Evolutionary conservation across 2,113 vertebrate genomes (phyloP).

Genomic region (Melanerpes formicivorus): DNA sequence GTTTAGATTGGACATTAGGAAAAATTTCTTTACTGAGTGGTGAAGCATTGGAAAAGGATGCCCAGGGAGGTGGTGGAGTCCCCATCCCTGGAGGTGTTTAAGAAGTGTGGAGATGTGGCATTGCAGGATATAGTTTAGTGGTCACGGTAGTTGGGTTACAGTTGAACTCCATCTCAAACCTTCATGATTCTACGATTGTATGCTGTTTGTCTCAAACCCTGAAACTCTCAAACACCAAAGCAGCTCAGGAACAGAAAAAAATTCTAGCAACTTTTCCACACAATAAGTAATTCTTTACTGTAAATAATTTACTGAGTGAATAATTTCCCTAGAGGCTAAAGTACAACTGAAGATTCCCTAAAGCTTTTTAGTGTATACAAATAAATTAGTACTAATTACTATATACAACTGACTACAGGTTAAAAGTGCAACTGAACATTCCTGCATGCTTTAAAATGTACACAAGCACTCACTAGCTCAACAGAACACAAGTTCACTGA

Average conservation of each 20-base stretch:
- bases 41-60: too few relatives aligned
- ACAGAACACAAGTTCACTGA: background rate
- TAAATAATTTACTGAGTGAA: background rate
- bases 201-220: background rate
- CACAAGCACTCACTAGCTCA: background rate
- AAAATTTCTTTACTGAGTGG: too few relatives aligned
- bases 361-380: background rate
- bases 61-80: too few relatives aligned
- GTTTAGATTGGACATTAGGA: too few relatives aligned
- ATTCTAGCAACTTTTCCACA: background rate
- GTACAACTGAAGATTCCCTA: background rate
- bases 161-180: too few relatives aligned
- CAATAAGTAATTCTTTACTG: background rate
- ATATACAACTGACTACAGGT: background rate
- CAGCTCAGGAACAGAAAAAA: background rate
- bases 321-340: background rate
- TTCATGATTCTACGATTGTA: too few relatives aligned
- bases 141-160: too few relatives aligned
- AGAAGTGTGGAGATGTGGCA: too few relatives aligned
- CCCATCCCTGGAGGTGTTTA: too few relatives aligned
- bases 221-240: background rate
- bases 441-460: background rate
- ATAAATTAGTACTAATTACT: background rate
- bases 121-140: too few relatives aligned
- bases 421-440: background rate